Evolutionary conservation across 2,888 invertebrate species (phyloP), one percentile per base, ranked within the genome.

Genomic region (Anthophora plumipes): DNA sequence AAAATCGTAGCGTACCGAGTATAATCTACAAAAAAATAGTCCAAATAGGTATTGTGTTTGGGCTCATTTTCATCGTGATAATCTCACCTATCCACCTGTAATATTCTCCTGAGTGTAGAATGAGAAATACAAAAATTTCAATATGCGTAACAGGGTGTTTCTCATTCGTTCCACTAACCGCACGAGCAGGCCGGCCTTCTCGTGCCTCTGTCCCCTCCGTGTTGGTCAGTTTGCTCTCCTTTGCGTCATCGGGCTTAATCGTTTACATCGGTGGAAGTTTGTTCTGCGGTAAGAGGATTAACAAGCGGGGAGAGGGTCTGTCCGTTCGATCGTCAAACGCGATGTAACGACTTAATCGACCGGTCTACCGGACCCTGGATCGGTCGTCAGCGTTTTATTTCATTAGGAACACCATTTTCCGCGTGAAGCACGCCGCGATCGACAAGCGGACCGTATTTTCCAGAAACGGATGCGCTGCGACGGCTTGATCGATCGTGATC

Each of bases 221-320:
- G 39, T 12, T 12, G 8, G 22, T 17, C 7, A 14, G n/a, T 20
- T 60, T 20, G 41, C 22, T 52, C 22, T 74, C 60, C 52, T 73
- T 80, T 57, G 66, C 60, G 72, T 72, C 79, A 39, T 72, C 50
- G 68, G 31, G 37, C 71, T 59, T 64, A 73, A 80, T 80, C 80
- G 80, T 80, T 59, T 64, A 54, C 73, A 67, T 48, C 52, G 73
- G 20, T 1, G 50, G 22, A 31, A 64, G 64, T 70, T 80, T 74
- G 70, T 66, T 69, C 66, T 37, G 59, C 52, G 68, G 63, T 61
- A 67, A 66, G 66, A 60, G 69, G 81, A 80, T 81, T 80, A 80
- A 80, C 80, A 60, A 55, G 61, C 41, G 2, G 17, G 46, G 20
- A 66, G 46, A 39, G 11, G 41, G 59, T 41, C 57, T 22, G 70